These are phyloP conservation scores for Sceloporus undulatus DNA, from an alignment of 2,113 vertebrate species.

Conservation along the genomic window DNA sequence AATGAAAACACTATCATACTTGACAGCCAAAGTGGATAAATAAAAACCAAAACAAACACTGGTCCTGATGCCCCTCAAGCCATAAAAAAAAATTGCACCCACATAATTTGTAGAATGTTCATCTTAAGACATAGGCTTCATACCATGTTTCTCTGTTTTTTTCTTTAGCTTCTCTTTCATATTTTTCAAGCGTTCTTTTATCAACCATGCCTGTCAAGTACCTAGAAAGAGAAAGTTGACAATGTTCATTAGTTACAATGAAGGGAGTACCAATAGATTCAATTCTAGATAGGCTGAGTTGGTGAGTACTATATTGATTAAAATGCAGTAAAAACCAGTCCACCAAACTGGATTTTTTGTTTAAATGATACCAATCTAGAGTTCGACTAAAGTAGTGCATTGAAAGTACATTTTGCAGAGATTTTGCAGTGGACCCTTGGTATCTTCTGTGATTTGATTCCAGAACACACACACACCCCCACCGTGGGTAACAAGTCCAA, in stretches of 20 bases:
- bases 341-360: background rate
- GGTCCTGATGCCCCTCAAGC: no score
- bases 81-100: no score
- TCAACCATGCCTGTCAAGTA: constrained; percentile 99
- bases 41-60: no score
- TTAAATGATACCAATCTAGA: background rate
- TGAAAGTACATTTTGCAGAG: background rate
- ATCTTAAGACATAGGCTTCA: constrained; percentile 41
- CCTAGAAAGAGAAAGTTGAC: constrained; percentile 74
- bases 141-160: constrained; percentile 99
- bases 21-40: no score
- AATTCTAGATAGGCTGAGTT: background rate
- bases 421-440: background rate
- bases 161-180: constrained; percentile 98
- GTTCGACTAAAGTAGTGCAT: background rate
- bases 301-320: background rate
- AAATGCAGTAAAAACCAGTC: no score
- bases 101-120: background rate
- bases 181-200: constrained; percentile 98
- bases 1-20: no score
- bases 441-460: no score
- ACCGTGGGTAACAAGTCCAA: no score
- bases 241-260: background rate
- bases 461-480: no score
- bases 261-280: background rate